Evolutionary conservation across 2,888 invertebrate genomes (phyloP), one percentile per base, ranked within the genome.

Genomic region (Drosophila pseudotakahashii): DNA sequence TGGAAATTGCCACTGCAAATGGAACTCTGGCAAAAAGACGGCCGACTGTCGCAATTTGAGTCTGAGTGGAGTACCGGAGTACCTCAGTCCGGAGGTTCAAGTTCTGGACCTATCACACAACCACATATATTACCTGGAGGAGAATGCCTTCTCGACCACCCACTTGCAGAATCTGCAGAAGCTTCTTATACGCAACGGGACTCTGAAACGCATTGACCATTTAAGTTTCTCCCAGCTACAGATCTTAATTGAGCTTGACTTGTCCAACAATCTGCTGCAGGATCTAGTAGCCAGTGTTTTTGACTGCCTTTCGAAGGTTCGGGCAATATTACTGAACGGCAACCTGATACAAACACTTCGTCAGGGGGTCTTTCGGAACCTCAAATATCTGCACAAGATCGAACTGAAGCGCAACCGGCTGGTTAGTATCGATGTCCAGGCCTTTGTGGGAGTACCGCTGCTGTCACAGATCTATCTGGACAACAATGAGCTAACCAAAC

Each of bases 1-100:
- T 52, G 91, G 90, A 37, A 86, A 90, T 32, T 97, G 97, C 93
- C 94, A 94, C 88, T 97, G 97, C 91, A 95, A 95, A 79, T 97
- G 97, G 97, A 94, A 95, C 44, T 95, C 95, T 63, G 97, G 97
- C 9, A 96, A 95, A 91, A 97, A 96, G 90, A 95, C 95, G 34
- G 97, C 97, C 1, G 96, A 96, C 77, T 98, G 98, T 90, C 94
- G 94, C 30, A 93, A 94, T 61, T 93, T 94, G n/a, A 93, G 94
- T 14, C 93, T 96, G 51, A 93, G 93, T 60, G 92, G 94, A 13
- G 94, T 98, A 76, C 97, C 97, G 0, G 93, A 93, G 76, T 94
- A 94, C 53, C 92, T 97, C 7, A 96, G 96, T 86, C 92, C 94
- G 26, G 96, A 96, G 76, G 93, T 95, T 73, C 94, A 95, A 89